phyloP scores from a whole-genome alignment of 2,797 vertebrate species.

The Melanogrammus aeglefinus region DNA sequence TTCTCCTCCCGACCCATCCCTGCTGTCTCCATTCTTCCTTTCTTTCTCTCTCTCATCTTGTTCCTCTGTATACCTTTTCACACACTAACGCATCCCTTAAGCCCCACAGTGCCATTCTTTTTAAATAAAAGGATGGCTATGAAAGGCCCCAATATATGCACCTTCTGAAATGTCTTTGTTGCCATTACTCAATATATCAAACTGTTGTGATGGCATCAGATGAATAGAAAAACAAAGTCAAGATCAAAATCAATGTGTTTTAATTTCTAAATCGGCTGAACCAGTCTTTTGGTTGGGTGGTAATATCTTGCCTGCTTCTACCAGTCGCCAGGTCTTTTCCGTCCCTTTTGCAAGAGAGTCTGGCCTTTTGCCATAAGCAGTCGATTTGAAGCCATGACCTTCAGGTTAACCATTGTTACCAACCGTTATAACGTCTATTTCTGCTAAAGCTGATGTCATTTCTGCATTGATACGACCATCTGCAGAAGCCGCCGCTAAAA shows the following conservation, averaged over 20 bases:
- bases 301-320: not conserved
- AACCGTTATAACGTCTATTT: not conserved
- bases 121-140: not conserved
- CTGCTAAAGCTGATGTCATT: not conserved
- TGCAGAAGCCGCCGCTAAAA: not conserved
- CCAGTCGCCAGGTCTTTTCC: not conserved
- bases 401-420: not conserved
- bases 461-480: not conserved
- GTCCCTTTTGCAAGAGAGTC: not conserved
- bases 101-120: slow-evolving; percentile 17
- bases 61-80: slow-evolving; percentile 18
- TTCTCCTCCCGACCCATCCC: slow-evolving; percentile 37
- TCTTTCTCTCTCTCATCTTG: slow-evolving; percentile 33
- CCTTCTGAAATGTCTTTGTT: not conserved
- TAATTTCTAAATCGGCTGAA: too few relatives aligned
- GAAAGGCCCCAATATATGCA: not conserved
- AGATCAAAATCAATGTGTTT: not conserved
- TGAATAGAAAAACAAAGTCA: not conserved
- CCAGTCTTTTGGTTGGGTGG: not conserved
- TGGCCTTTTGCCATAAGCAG: not conserved
- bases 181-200: too few relatives aligned
- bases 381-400: not conserved
- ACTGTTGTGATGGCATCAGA: not conserved
- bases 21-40: slow-evolving; percentile 22
- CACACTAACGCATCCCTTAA: slow-evolving; percentile 40